These are phyloP conservation scores for Lepeophtheirus salmonis DNA, from an alignment of 1,140 invertebrate species.

Conservation along the genomic window DNA sequence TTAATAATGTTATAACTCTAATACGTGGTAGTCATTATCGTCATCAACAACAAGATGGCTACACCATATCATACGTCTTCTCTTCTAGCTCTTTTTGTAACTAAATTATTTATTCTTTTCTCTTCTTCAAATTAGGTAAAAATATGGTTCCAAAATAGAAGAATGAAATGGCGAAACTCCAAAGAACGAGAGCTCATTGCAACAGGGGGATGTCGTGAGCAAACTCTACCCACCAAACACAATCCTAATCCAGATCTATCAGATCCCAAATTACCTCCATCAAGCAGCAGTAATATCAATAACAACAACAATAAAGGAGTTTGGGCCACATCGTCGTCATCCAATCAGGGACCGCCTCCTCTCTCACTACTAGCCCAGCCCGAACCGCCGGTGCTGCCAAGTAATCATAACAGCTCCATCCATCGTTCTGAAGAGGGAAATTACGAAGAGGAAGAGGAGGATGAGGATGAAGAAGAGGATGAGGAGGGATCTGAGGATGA, in stretches of 20 bases:
- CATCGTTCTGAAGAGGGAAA: neutral
- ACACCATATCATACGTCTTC: too few relatives aligned
- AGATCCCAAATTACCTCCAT: conserved; percentile 41
- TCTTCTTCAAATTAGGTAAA: conserved; percentile 46
- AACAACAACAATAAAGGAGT: neutral
- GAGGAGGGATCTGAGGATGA: neutral
- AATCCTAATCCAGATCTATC: conserved; percentile 89
- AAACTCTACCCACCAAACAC: conserved; percentile 87
- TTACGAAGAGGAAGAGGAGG: neutral
- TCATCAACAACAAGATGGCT: too few relatives aligned
- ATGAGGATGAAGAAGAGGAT: neutral
- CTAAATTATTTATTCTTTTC: neutral
- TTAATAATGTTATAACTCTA: too few relatives aligned
- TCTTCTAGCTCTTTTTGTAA: too few relatives aligned
- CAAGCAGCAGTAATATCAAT: neutral
- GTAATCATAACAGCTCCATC: neutral
- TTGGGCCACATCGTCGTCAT: neutral
- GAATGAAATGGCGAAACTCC: conserved; percentile 93
- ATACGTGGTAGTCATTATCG: too few relatives aligned
- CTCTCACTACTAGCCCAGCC: neutral
- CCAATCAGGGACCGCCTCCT: neutral
- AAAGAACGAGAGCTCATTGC: conserved; percentile 87
- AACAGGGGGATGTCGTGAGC: conserved; percentile 71
- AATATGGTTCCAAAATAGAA: conserved; percentile 87
- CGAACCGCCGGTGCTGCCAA: neutral